Base-by-base conservation (phyloP, 2,888 invertebrate species). In the Blomia tropicalis region DNA sequence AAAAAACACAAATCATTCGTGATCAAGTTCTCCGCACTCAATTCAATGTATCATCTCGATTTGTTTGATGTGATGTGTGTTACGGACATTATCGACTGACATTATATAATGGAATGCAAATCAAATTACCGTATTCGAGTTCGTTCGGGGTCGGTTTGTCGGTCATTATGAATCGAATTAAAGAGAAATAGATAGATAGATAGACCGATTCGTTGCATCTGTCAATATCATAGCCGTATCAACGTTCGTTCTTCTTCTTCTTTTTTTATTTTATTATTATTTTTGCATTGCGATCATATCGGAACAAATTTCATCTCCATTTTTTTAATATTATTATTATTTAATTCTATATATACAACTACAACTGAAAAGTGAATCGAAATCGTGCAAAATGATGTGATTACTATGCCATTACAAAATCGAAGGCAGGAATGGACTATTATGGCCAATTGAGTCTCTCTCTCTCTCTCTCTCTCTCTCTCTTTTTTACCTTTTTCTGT, bases 371-470 rank as follows among this genome's bases (percentile, higher is more conserved):
- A 47, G 51, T 47, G 51, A 47, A 47, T 47, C 51, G n/a, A 47
- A 47, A 47, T 47, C 51, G 51, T 47, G 51, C 51, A 47, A 47
- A 47, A 47, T 47, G 51, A 47, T 47, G 51, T 47, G 51, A 47
- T 47, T 47, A 47, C 17, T 36, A 17, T 36, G 36, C n/a, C n/a
- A n/a, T n/a, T n/a, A n/a, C n/a, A n/a, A n/a, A n/a, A n/a, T n/a
- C n/a, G n/a, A n/a, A n/a, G n/a, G n/a, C n/a, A n/a, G n/a, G n/a
- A n/a, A n/a, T n/a, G n/a, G n/a, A n/a, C n/a, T n/a, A n/a, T n/a
- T n/a, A n/a, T n/a, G n/a, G n/a, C n/a, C n/a, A n/a, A n/a, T n/a
- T n/a, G n/a, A n/a, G n/a, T n/a, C n/a, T n/a, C n/a, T n/a, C n/a
- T n/a, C n/a, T n/a, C n/a, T n/a, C n/a, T n/a, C n/a, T n/a, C n/a